phyloP scores from a whole-genome alignment of 2,888 invertebrate genomes.

The Mantis religiosa region DNA sequence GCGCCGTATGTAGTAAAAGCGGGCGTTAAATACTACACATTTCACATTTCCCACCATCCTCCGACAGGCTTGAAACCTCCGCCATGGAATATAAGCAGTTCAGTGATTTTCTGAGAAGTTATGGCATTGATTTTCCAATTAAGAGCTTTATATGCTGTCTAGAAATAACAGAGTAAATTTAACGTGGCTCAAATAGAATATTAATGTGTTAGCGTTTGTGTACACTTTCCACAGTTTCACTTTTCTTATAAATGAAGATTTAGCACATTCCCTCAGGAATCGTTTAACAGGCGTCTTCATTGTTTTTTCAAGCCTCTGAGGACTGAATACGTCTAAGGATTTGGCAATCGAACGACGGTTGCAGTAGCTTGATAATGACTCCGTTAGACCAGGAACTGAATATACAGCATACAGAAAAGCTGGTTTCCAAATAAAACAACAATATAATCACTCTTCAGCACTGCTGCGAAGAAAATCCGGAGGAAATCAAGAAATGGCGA shows the following conservation, averaged over 20 bases:
- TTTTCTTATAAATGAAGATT: neutral
- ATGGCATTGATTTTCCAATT: too few species aligned
- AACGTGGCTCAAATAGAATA: too few species aligned
- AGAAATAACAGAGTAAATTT: too few species aligned
- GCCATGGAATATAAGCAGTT: too few species aligned
- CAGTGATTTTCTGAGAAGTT: too few species aligned
- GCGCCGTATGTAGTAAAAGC: too few species aligned
- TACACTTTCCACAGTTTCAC: too few species aligned
- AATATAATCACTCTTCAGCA: neutral
- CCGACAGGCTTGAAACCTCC: too few species aligned
- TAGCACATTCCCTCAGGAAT: neutral
- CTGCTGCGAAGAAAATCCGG: conserved; percentile 6
- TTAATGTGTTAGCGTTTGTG: too few species aligned
- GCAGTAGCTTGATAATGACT: neutral
- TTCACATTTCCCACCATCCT: too few species aligned
- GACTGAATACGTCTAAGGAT: neutral
- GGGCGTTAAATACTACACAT: too few species aligned
- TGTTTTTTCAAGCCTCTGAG: neutral
- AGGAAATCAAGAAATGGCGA: conserved; percentile 14
- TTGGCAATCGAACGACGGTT: neutral
- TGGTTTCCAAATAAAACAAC: neutral
- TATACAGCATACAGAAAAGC: neutral
- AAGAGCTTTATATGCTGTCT: too few species aligned
- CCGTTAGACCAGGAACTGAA: neutral
- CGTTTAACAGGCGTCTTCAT: neutral